phyloP scores from a whole-genome alignment of 2,797 vertebrate genomes.

The Tachyglossus aculeatus region DNA sequence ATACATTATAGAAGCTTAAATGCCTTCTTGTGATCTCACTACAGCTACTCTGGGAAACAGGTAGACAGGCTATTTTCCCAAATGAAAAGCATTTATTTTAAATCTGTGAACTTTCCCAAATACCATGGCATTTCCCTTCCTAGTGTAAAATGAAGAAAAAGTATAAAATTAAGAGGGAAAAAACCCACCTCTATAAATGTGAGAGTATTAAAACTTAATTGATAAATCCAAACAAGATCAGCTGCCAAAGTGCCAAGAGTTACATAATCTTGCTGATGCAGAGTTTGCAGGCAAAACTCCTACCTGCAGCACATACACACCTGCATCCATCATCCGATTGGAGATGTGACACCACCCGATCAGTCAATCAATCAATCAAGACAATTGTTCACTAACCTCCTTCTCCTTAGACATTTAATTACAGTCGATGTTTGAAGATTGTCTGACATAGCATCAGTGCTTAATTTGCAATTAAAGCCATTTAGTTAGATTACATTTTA shows the following conservation, averaged over 20 bases:
- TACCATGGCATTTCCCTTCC: conserved; percentile 23
- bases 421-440: too few relatives aligned
- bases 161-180: conserved; percentile 5
- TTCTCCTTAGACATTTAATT: too few relatives aligned
- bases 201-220: conserved; percentile 58
- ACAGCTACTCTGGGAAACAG: not conserved
- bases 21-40: not conserved
- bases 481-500: too few relatives aligned
- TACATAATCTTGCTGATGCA: conserved; percentile 52
- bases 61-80: conserved; percentile 6
- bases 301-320: not conserved
- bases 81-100: conserved; percentile 13
- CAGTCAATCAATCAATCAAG: too few relatives aligned
- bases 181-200: conserved; percentile 14
- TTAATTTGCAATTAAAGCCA: too few relatives aligned
- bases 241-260: conserved; percentile 31
- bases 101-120: conserved; percentile 38
- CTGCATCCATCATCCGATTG: conserved; percentile 15
- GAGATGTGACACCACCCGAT: not conserved
- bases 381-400: too few relatives aligned
- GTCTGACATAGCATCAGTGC: too few relatives aligned
- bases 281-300: conserved; percentile 4
- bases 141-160: conserved; percentile 43
- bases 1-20: not conserved
- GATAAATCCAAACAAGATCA: conserved; percentile 58